These are phyloP conservation scores for Ferdinandea cuprea DNA, from an alignment of 2,888 invertebrate genomes.

Conservation along the genomic window DNA sequence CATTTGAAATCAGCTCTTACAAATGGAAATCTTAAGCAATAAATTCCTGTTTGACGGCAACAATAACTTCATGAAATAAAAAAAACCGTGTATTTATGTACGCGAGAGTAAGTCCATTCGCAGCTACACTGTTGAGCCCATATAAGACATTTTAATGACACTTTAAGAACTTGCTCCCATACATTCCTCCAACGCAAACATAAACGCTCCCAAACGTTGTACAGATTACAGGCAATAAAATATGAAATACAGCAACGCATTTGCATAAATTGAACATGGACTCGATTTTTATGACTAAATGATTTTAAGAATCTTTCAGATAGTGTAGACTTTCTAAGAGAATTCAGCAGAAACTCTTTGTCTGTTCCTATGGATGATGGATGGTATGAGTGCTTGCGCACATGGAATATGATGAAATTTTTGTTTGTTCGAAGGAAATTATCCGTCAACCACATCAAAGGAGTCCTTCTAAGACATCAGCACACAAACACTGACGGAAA, in stretches of 20 bases:
- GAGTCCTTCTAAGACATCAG: conserved; percentile 56
- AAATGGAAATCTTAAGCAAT: conserved; percentile 44
- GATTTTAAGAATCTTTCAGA: conserved; percentile 9
- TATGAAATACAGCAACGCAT: conserved; percentile 46
- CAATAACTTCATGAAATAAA: conserved; percentile 22
- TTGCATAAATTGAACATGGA: conserved; percentile 51
- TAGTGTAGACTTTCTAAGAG: conserved; percentile 20
- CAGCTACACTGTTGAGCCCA: conserved; percentile 50
- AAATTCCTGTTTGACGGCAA: conserved; percentile 52
- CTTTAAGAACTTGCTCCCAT: conserved; percentile 54
- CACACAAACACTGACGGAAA: conserved; percentile 37
- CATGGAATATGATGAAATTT: conserved; percentile 24
- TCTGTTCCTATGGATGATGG: conserved; percentile 1
- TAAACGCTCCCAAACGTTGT: conserved; percentile 11
- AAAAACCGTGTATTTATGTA: too few species aligned
- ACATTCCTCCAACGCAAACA: neutral
- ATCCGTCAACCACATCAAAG: conserved; percentile 73
- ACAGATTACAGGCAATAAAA: conserved; percentile 70
- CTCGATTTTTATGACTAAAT: conserved; percentile 60
- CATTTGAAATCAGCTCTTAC: neutral
- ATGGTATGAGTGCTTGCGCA: neutral
- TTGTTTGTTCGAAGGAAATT: conserved; percentile 64
- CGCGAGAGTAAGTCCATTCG: conserved; percentile 19
- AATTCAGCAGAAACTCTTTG: conserved; percentile 4
- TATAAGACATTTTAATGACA: conserved; percentile 52